Percentiles rank a stretch among this genome's conserved stretches.
These are phyloP conservation scores for Sardinella longiceps DNA, from an alignment of 2,797 vertebrate species.

Conservation along the genomic window DNA sequence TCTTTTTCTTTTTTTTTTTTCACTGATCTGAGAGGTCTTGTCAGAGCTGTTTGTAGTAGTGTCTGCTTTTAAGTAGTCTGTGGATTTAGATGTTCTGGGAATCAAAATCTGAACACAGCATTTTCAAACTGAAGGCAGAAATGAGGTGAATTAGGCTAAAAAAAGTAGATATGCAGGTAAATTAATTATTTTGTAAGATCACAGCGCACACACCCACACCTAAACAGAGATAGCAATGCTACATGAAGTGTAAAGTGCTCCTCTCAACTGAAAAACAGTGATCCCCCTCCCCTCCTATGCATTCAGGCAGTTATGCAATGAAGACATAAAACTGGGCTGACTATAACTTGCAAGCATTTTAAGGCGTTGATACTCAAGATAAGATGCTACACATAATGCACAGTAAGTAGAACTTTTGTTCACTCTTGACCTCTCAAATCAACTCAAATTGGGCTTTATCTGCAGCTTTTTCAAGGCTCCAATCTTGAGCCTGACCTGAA, in stretches of 20 bases:
- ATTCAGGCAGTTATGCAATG: not conserved
- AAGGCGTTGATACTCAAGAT: slow-evolving; percentile 78
- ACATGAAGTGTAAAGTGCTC: not conserved
- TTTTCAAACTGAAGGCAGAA: slow-evolving; percentile 43
- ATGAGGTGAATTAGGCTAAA: not conserved
- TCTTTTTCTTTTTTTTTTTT: not conserved
- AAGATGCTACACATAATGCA: slow-evolving; percentile 80
- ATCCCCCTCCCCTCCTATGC: not conserved
- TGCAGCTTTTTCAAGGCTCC: slow-evolving; percentile 30
- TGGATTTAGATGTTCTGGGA: not conserved
- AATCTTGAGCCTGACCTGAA: slow-evolving; percentile 3
- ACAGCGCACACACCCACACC: not conserved
- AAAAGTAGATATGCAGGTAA: not conserved
- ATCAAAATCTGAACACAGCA: slow-evolving; percentile 36
- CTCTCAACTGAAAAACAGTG: not conserved
- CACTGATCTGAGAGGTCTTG: not conserved
- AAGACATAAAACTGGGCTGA: slow-evolving; percentile 62
- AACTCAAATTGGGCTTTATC: not conserved
- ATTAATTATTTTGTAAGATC: not conserved
- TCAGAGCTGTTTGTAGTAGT: not conserved
- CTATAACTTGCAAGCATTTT: slow-evolving; percentile 73
- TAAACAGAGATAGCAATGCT: not conserved
- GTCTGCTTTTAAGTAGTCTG: not conserved
- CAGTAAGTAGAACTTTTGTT: slow-evolving; percentile 30
- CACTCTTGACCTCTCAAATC: not conserved